These are phyloP conservation scores for Vipera latastei DNA, from an alignment of 2,797 vertebrate species.

Conservation along the genomic window DNA sequence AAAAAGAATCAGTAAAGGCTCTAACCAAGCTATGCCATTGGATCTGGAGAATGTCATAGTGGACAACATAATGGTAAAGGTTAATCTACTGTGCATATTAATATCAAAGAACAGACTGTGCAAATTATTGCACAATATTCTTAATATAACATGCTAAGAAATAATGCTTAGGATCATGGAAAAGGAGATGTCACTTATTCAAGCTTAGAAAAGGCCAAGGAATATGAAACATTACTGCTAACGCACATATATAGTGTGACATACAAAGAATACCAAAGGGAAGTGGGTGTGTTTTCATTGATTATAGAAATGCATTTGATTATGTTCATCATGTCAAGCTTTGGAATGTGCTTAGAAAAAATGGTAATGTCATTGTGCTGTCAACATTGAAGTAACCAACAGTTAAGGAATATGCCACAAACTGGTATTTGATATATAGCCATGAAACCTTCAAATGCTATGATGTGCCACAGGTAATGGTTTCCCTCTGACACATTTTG, in stretches of 20 bases:
- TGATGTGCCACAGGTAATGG: not conserved
- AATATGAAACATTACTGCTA: not conserved
- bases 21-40: not conserved
- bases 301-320: not conserved
- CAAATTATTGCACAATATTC: not conserved
- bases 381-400: not conserved
- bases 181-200: not conserved
- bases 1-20: not conserved
- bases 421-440: not conserved
- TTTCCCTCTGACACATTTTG: not conserved
- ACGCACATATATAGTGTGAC: not conserved
- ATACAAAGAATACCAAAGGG: not conserved
- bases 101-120: not conserved
- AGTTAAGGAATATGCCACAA: not conserved
- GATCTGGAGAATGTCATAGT: not conserved
- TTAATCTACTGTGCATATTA: not conserved
- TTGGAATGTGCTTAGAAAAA: not conserved
- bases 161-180: not conserved
- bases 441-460: not conserved
- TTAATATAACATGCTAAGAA: not conserved
- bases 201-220: not conserved
- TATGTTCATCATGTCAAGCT: not conserved
- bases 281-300: not conserved
- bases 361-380: not conserved
- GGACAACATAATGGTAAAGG: not conserved